phyloP scores from a whole-genome alignment of 2,113 vertebrate genomes.

The Cryptomyrus ogoouensis region DNA sequence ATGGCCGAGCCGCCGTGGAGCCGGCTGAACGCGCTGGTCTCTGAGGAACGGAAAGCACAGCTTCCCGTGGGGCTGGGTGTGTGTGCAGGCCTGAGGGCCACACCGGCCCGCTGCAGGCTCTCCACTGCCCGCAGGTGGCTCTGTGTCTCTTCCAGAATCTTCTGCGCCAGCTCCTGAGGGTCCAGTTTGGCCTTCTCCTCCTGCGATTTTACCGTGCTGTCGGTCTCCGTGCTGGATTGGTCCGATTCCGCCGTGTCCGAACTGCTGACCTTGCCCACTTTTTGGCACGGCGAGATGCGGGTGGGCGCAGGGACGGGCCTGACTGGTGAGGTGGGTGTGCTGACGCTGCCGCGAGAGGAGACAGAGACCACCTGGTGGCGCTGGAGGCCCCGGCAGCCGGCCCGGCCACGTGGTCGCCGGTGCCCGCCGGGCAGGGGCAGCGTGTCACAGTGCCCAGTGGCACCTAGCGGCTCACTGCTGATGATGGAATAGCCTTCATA shows the following conservation, averaged over 20 bases:
- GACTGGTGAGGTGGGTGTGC: constrained; percentile 83
- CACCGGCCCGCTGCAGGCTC: constrained; percentile 71
- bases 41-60: constrained; percentile 72
- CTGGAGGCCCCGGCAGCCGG: constrained; percentile 41
- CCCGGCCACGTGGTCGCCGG: constrained; percentile 49
- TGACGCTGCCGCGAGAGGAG: constrained; percentile 74
- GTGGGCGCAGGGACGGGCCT: constrained; percentile 81
- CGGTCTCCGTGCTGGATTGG: constrained; percentile 90
- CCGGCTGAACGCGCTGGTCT: constrained; percentile 87
- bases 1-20: constrained; percentile 69
- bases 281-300: constrained; percentile 88
- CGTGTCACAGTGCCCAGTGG: constrained; percentile 63
- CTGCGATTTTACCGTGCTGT: constrained; percentile 90
- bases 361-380: constrained; percentile 59
- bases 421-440: constrained; percentile 69
- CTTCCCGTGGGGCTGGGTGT: constrained; percentile 38
- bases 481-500: constrained; percentile 93
- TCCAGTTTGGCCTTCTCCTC: constrained; percentile 76
- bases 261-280: constrained; percentile 75
- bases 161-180: constrained; percentile 86
- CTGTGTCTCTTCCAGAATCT: constrained; percentile 89
- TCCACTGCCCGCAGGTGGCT: constrained; percentile 86
- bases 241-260: constrained; percentile 89
- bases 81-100: constrained; percentile 42
- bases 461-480: constrained; percentile 79